Evolutionary conservation across 2,888 invertebrate species (phyloP), one percentile per base, ranked within the genome.

Genomic region (Caenorhabditis sulstoni): DNA sequence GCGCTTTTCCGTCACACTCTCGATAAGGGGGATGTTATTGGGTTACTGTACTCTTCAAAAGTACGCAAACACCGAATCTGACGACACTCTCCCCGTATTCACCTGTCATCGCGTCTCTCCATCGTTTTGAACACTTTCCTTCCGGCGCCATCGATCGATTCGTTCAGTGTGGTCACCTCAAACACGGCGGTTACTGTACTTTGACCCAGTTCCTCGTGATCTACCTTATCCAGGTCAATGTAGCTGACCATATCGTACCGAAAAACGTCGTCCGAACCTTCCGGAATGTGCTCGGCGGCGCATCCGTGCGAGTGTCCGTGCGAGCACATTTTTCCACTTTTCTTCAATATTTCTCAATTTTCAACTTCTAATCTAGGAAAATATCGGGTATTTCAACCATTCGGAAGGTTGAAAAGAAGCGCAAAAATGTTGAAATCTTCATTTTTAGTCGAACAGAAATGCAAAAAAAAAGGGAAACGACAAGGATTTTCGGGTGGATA

Each of bases 101-200:
- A 95, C 94, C 79, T 95, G 92, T 85, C 96, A 93, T 80, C 94
- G 93, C 86, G 96, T 95, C 94, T 96, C 96, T 81, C 81, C 82
- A 0, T 96, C 93, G 91, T 29, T 45, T 96, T 97, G 90, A 98
- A 97, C 3, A 99, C 94, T 29, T 93, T 93, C 91, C 94, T 95
- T 18, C 96, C 97, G 12, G 95, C 94, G 29, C 94, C 95, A 87
- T 96, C 96, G 5, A 92, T 91, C 58, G 93, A 92, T 92, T 98
- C 98, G 91, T 98, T 98, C 39, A 98, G 92, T 91, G 97, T 97
- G 90, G 95, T 94, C 23, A 97, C 92, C 91, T 95, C 67, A 1
- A 4, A 41, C n/a, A 41, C 22, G 16, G 11, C n/a, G n/a, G n/a
- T n/a, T n/a, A n/a, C n/a, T n/a, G n/a, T n/a, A n/a, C n/a, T n/a